Evolutionary conservation across 2,113 vertebrate species (phyloP).

Genomic region (Scophthalmus maximus): DNA sequence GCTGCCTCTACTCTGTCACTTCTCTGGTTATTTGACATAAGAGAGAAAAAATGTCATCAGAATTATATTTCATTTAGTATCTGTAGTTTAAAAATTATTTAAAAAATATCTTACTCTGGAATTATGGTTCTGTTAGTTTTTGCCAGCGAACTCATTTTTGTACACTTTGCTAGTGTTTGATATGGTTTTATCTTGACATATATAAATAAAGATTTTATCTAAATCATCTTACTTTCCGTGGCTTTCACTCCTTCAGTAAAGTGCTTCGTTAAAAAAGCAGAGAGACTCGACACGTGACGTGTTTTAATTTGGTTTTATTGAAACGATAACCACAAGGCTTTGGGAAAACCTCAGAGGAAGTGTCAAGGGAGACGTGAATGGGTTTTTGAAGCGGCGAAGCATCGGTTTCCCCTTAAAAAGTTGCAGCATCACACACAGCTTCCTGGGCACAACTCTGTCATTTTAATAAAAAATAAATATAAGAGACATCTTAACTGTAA

Average conservation of each 20-base stretch:
- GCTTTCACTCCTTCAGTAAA: background rate
- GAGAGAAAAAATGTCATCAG: background rate
- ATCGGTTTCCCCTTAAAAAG: conserved; percentile 19
- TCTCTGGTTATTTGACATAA: background rate
- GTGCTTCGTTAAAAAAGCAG: background rate
- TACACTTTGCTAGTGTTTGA: conserved; percentile 24
- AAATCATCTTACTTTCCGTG: background rate
- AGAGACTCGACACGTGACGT: background rate
- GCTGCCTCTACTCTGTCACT: background rate
- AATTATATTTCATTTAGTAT: background rate
- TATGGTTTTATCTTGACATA: conserved; percentile 18
- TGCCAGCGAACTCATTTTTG: conserved; percentile 20
- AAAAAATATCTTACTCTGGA: background rate
- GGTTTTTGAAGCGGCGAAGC: conserved; percentile 54
- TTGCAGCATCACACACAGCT: conserved; percentile 23
- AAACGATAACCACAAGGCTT: conserved; percentile 21
- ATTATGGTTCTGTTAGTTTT: background rate
- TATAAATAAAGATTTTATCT: conserved; percentile 54
- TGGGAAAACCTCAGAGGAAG: conserved; percentile 27
- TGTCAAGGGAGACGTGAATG: conserved; percentile 9
- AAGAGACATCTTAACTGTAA: conserved; percentile 16
- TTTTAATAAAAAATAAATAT: conserved; percentile 63
- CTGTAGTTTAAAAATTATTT: background rate
- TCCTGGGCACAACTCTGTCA: conserved; percentile 4
- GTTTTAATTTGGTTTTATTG: conserved; percentile 61